Conservation (phyloP, 1,140 invertebrate genomes). For the Drosophila dunni region DNA sequence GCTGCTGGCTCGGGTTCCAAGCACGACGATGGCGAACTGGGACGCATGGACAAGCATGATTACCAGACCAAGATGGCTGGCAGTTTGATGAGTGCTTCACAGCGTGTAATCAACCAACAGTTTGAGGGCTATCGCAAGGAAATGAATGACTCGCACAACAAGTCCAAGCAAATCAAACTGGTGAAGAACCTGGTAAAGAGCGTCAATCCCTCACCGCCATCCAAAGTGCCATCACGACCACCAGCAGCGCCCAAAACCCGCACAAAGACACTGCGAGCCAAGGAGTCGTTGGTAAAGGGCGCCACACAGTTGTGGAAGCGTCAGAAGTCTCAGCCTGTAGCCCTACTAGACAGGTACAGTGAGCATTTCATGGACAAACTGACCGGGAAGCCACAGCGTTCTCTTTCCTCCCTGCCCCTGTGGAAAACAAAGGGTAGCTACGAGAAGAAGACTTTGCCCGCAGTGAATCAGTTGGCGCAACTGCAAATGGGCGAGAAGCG, state of each 20-base stretch:
- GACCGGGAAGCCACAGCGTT: not conserved
- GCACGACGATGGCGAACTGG: not conserved
- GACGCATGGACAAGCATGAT: constrained; percentile 41
- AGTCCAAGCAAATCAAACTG: not conserved
- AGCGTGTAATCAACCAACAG: constrained; percentile 51
- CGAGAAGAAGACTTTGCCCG: not conserved
- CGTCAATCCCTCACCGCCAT: constrained; percentile 15
- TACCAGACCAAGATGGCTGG: constrained; percentile 20
- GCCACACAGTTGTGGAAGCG: constrained; percentile 2
- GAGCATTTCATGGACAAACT: not conserved
- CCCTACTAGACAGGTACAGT: not conserved
- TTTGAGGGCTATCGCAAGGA: constrained; percentile 2
- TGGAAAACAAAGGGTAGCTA: not conserved
- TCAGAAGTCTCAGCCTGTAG: not conserved
- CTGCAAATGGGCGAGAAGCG: constrained; percentile 14
- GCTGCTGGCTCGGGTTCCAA: not conserved
- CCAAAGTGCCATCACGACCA: not conserved
- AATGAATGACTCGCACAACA: not conserved
- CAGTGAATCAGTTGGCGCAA: not conserved
- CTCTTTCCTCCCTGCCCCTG: not conserved
- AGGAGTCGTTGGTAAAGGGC: not conserved
- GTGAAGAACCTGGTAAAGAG: not conserved
- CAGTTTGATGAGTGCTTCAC: constrained; percentile 54
- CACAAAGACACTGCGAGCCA: not conserved
- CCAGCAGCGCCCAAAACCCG: not conserved